Base-by-base conservation (phyloP, 2,797 vertebrate species). In the Lithobates pipiens region DNA sequence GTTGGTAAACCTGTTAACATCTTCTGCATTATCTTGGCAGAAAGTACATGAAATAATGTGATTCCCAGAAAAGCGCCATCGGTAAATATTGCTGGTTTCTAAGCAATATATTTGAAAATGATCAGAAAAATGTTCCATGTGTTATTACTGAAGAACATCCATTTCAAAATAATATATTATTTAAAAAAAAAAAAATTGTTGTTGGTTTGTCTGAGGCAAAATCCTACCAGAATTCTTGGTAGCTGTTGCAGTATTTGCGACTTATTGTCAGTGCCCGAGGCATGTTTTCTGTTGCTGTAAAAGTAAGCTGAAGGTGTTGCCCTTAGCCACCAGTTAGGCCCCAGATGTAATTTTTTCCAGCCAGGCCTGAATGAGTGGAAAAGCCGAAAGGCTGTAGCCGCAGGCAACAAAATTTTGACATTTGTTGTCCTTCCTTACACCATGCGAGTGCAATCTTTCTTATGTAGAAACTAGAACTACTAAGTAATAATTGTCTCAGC, bases 61-160 rank as follows among this genome's bases (percentile, higher is more conserved):
- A 32, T 72, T 72, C 21, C 70, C 16, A 23, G 32, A 72, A 72
- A 72, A 72, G 18, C 3, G 10, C 15, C 50, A 54, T 54, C 34
- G 25, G 39, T 25, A 44, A 25, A 42, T 73, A 44, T 73, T 73
- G 10, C 23, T 42, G 23, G 23, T 73, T 25, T 73, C 23, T 42
- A 73, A n/a, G 36, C 21, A 73, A 73, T 72, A 0, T 23, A 42
- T 42, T 72, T 72, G 70, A 72, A 72, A 42, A 72, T 72, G 34
- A 72, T 36, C 36, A 72, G 70, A 23, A 23, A n/a, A 23, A 72
- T 73, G 71, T 73, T 44, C 36, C 18, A 3, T 44, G 10, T 73
- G 71, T 44, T 72, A 73, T 39, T 71, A 71, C 69, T 21, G 18
- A 36, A 36, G 18, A 44, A 44, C 39, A 73, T n/a, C 23, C n/a